Base-by-base conservation (phyloP, 2,888 invertebrate genomes). In the Drosophila pullipes region DNA sequence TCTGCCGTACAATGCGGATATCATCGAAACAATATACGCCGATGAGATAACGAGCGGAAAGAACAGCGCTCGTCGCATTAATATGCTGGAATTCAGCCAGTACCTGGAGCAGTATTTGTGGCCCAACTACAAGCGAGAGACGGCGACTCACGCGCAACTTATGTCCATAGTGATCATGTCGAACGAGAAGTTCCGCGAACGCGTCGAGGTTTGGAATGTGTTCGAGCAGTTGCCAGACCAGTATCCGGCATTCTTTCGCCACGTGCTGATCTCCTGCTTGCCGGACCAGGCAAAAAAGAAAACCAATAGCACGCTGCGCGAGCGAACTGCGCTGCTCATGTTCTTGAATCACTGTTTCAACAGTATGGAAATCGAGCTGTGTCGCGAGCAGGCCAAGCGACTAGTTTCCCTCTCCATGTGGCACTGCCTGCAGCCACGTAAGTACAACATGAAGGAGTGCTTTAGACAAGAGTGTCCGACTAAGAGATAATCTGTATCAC, bases 161-260 rank as follows among this genome's bases (percentile, higher is more conserved):
- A 96, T 99, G 96, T 99, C 99, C 0, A 98, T 99, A 78, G 97
- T 98, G n/a, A 96, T 98, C 0, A 98, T 99, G 97, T 96, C 99
- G 54, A 99, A 99, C 94, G 99, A 99, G 93, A 99, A 99, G 93
- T 98, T 99, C 91, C 95, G 99, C 2, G 99, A 99, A 94, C 94
- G 99, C 62, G 98, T 99, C 11, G 97, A 97, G 74, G 98, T 99
- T 5, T 99, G 99, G 99, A 96, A 97, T 94, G 97, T 97, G 83
- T 98, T 99, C 90, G 95, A 97, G 73, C 96, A 96, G 80, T 94
- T 95, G 64, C 96, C 97, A 0, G 95, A 96, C 3, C 95, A 97
- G 75, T 98, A 98, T 92, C 95, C 96, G 0, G 95, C 95, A 2
- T 97, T 98, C 91, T 97, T 98, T 91, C 96, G 96, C 86, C 96